Conservation (phyloP, 2,888 invertebrate genomes). For the Cenopis cana region DNA sequence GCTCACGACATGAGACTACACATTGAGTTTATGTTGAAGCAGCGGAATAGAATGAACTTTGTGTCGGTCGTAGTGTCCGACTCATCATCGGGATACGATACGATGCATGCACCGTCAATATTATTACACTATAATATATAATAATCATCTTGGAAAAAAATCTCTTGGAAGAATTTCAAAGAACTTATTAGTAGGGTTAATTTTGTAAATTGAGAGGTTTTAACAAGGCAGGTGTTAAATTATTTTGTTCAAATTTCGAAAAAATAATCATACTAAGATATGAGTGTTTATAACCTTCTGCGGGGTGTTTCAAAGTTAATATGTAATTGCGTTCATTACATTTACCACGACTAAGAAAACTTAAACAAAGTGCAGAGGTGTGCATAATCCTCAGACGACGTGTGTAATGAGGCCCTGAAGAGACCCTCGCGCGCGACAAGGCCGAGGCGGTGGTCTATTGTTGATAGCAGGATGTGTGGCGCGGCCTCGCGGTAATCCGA, state of each 20-base stretch:
- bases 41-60: neutral
- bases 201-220: too few relatives aligned
- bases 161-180: neutral
- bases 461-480: slow-evolving; percentile 71
- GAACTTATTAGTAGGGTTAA: too few relatives aligned
- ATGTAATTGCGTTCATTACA: too few relatives aligned
- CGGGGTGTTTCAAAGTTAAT: too few relatives aligned
- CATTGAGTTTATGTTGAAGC: neutral
- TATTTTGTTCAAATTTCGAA: too few relatives aligned
- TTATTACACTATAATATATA: too few relatives aligned
- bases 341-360: neutral
- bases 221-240: too few relatives aligned
- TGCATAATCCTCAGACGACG: slow-evolving; percentile 43
- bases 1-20: neutral
- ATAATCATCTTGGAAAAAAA: too few relatives aligned
- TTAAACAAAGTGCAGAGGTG: slow-evolving; percentile 11
- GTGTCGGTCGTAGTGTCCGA: neutral
- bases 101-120: too few relatives aligned
- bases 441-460: slow-evolving; percentile 62
- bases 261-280: too few relatives aligned
- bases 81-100: neutral
- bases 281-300: too few relatives aligned
- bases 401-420: slow-evolving; percentile 63
- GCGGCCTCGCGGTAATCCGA: slow-evolving; percentile 68
- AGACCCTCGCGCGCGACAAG: slow-evolving; percentile 59